Evolutionary conservation across 2,113 vertebrate species (phyloP), one percentile per base, ranked within the genome.

Genomic region (Mionectes macconnelli): DNA sequence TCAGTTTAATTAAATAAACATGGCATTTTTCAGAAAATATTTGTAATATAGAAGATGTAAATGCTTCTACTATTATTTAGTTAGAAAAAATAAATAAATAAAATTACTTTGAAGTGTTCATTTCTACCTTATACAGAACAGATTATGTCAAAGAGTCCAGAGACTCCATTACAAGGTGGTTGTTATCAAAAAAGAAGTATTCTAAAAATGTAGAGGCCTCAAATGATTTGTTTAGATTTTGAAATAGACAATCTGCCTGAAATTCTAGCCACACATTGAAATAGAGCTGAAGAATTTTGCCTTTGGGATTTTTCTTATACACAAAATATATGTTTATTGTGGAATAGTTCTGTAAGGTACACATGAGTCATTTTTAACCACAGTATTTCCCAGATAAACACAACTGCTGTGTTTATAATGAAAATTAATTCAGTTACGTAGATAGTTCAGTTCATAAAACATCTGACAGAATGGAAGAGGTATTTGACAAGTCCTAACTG

Each of bases 401-500:
- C 42, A 78, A 95, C n/a, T 89, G 50, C 55, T 86, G 22, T 78
- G 76, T 89, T 96, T 93, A 87, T 93, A 88, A 84, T 78, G 83
- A 96, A 87, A 91, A 95, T 88, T 78, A 90, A 90, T 92, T 88
- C 40, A 90, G 83, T 81, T 93, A 89, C 2, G 0, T 64, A 92
- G 72, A 78, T 49, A 83, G 31, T 40, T 83, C 50, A 44, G 75
- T 86, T 90, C 83, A 90, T 84, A 80, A 96, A 93, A 90, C 76
- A 84, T 89, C 85, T 97, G 92, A 96, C 92, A 84, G 64, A 93
- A 92, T 59, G 25, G 60, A 78, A 96, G 56, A 96, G 64, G 85
- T 93, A 97, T 96, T 90, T 96, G 85, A 90, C 96, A 96, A 96
- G 96, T 76, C 88, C 76, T 78, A 81, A 72, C 94, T 72, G n/a